Base-by-base conservation (phyloP, 2,888 invertebrate species). In the Clunio marinus region DNA sequence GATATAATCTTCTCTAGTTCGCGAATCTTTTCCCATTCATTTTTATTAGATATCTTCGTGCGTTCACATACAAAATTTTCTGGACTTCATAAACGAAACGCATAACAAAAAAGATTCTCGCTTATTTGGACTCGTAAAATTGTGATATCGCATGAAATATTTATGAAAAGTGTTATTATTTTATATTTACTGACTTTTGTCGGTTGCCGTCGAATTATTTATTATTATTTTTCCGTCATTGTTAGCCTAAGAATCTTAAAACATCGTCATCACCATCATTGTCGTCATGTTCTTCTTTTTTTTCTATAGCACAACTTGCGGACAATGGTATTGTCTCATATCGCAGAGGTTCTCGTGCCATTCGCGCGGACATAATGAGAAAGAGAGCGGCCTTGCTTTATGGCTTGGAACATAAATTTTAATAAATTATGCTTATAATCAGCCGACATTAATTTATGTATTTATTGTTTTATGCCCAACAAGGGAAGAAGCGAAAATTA, bases 371-470 rank as follows among this genome's bases (percentile, higher is more conserved):
- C 32, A 4, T 7, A 32, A 32, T 32, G 32, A n/a, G n/a, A n/a
- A n/a, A 57, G 10, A 13, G 59, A 17, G 35, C 27, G 59, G 15
- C 28, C 24, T 17, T 32, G 59, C 10, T 60, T 60, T 60, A 60
- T 60, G 22, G 20, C 41, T 63, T 8, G 27, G 24, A 37, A 62
- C 62, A 62, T 62, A 62, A 62, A 62, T 62, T 58, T 62, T 62
- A 62, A 62, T 62, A 62, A 62, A 62, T 62, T 37, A 62, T 62
- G 37, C 41, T 62, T 32, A 37, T 62, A 62, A 62, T 62, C 62
- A 62, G 62, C 20, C 32, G 41, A 62, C 62, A 45, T 63, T 63
- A 63, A 63, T 63, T 63, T 45, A 63, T 59, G 59, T 32, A 59
- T 63, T 63, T 46, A 46, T 63, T 63, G 46, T 63, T 63, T 63